Evolutionary conservation across 2,888 invertebrate species (phyloP).

Genomic region (Aquatica leii): DNA sequence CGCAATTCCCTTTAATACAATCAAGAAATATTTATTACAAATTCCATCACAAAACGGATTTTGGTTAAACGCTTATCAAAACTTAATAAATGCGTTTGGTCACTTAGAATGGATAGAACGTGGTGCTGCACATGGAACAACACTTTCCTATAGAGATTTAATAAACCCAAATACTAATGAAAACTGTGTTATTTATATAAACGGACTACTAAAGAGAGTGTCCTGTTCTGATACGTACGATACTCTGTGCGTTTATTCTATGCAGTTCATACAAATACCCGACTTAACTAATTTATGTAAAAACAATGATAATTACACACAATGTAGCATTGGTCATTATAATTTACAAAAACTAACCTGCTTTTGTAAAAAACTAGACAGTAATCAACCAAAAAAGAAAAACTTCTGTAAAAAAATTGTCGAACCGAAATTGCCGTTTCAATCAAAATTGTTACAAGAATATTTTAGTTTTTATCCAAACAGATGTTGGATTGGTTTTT

Average conservation of each 20-base stretch:
- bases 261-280: not conserved
- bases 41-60: not conserved
- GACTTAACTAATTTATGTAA: not conserved
- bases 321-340: constrained; percentile 12
- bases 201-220: not conserved
- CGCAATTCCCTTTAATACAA: not conserved
- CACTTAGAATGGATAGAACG: constrained; percentile 22
- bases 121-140: constrained; percentile 11
- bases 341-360: constrained; percentile 10
- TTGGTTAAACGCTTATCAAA: constrained; percentile 22
- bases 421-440: constrained; percentile 18
- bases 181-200: constrained; percentile 13
- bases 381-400: not conserved
- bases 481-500: constrained; percentile 27
- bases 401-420: constrained; percentile 21
- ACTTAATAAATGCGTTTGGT: not conserved
- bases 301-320: not conserved
- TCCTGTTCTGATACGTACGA: constrained; percentile 1
- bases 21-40: not conserved
- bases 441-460: constrained; percentile 7
- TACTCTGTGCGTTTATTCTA: constrained; percentile 23
- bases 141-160: not conserved
- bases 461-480: not conserved
- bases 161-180: not conserved
- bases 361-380: constrained; percentile 14